Evolutionary conservation across 2,888 invertebrate genomes (phyloP), one percentile per base, ranked within the genome.

Genomic region (Drosophila anomelani): DNA sequence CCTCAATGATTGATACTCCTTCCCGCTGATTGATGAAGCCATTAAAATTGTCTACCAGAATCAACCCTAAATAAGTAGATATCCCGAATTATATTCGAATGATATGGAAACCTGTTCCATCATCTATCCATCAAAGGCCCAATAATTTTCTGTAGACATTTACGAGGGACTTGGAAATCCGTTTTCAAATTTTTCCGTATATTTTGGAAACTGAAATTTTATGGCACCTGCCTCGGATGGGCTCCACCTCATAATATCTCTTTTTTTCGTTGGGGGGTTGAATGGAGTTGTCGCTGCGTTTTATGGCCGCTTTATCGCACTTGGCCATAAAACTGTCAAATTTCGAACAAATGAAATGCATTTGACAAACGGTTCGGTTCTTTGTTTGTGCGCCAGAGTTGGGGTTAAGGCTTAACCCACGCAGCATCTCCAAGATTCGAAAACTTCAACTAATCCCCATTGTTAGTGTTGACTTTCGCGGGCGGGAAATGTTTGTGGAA

Each of bases 291-390:
- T 70, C 70, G 58, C 70, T 70, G 70, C 39, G 70, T 69, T 70
- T 70, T 69, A 70, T 54, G 38, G 47, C 53, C 58, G 10, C 70
- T 20, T 58, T 70, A 69, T 58, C 67, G 58, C 70, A 69, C 53
- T 38, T 46, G n/a, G 13, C 38, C 71, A 72, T 81, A 67, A 85
- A 87, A 72, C 82, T 77, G 82, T 81, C 85, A 72, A 75, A 81
- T 75, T 67, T 74, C 56, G 44, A 43, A 62, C 71, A 79, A 76
- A 75, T 75, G 46, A 68, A 76, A 73, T 55, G 57, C 67, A 68
- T 70, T 68, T 85, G 68, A 80, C 68, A 80, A 80, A 74, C 75
- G 71, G 49, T 62, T 36, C 7, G n/a, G 13, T 34, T 66, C 66
- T 49, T 64, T 64, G 66, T 64, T 23, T 26, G 29, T 7, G 32